phyloP scores from a whole-genome alignment of 2,888 invertebrate species.

The Timema podura region DNA sequence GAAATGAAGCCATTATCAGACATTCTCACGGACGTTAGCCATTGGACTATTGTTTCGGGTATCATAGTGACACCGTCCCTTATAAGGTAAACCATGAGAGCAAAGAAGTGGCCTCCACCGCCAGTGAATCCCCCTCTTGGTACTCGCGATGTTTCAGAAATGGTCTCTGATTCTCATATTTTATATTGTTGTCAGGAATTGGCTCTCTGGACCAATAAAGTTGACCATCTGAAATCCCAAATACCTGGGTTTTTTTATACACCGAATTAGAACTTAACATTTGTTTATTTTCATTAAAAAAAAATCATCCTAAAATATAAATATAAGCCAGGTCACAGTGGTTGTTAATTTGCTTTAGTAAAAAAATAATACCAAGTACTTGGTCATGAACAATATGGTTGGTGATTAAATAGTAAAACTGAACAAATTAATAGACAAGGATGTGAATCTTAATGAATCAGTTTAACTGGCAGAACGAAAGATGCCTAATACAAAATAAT shows the following conservation, averaged over 20 bases:
- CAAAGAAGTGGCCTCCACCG: constrained; percentile 54
- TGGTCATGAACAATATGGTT: too few relatives aligned
- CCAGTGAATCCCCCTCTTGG: constrained; percentile 47
- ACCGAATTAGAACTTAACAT: too few relatives aligned
- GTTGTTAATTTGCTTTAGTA: too few relatives aligned
- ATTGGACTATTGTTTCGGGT: constrained; percentile 44
- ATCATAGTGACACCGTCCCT: constrained; percentile 43
- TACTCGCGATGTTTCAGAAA: constrained; percentile 45
- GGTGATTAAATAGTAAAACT: too few relatives aligned
- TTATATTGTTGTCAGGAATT: constrained; percentile 38
- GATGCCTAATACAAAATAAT: too few relatives aligned
- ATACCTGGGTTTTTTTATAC: too few relatives aligned
- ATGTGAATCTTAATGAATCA: too few relatives aligned
- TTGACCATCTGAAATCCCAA: constrained; percentile 40
- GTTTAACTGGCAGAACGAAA: too few relatives aligned
- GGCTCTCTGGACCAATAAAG: constrained; percentile 45
- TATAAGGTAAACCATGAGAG: constrained; percentile 47
- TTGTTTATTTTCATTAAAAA: too few relatives aligned
- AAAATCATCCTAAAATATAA: background rate
- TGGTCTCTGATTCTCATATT: constrained; percentile 44
- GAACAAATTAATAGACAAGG: too few relatives aligned
- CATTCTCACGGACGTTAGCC: constrained; percentile 46
- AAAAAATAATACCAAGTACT: too few relatives aligned
- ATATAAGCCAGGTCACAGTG: too few relatives aligned
- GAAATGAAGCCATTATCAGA: constrained; percentile 45